Percentiles rank a stretch among this genome's conserved stretches.
Evolutionary conservation across 2,888 invertebrate genomes (phyloP).

Genomic region (Lysandra coridon): DNA sequence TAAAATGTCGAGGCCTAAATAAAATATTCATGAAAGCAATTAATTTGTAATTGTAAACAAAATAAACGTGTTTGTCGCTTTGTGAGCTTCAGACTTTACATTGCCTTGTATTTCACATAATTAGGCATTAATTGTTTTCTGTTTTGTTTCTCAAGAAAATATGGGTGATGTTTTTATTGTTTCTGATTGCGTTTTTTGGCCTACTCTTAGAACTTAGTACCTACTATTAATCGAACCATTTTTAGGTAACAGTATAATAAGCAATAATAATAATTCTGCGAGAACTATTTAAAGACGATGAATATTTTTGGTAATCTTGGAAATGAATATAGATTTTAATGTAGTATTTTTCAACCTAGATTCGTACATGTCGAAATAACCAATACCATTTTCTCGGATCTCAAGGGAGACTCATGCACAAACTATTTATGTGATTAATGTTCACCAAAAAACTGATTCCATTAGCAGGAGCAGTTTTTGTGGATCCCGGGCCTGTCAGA

Average conservation of each 20-base stretch:
- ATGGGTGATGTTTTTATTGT: neutral
- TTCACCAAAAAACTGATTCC: neutral
- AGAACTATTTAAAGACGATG: too few relatives aligned
- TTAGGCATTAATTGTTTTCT: neutral
- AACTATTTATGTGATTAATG: constrained; percentile 11
- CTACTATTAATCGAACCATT: neutral
- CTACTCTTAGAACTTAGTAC: neutral
- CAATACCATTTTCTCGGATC: neutral
- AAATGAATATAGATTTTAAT: too few relatives aligned
- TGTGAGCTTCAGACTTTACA: constrained; percentile 4
- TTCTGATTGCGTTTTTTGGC: neutral
- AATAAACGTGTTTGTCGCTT: neutral
- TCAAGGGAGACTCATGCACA: neutral
- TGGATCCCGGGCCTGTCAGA: neutral
- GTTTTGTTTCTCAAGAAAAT: neutral
- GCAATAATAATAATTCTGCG: too few relatives aligned
- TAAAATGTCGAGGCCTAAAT: constrained; percentile 4
- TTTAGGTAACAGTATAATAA: neutral
- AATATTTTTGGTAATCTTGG: too few relatives aligned
- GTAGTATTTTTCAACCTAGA: neutral
- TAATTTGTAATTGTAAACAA: constrained; percentile 4
- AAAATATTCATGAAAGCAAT: constrained; percentile 13
- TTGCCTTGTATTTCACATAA: neutral
- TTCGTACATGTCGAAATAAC: neutral
- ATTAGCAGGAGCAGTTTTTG: neutral